Percentiles rank a stretch among this genome's conserved stretches.
Conservation (phyloP, 2,113 vertebrate genomes). For the Anguilla rostrata region DNA sequence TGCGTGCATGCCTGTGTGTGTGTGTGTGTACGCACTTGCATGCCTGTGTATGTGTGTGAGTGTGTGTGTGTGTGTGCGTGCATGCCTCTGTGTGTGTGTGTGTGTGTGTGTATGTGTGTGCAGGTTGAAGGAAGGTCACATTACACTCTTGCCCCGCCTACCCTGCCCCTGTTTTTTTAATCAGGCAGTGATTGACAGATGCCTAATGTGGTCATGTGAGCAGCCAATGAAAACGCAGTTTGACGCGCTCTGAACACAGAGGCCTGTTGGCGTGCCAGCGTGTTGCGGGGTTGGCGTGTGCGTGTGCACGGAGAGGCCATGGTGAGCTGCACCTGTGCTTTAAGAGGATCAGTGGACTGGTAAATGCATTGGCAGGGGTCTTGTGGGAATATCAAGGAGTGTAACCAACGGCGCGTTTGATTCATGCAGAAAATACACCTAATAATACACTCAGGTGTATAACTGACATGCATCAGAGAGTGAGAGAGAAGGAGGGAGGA, state of each 20-base stretch:
- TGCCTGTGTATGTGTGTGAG: too few relatives aligned
- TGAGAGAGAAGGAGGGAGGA: too few relatives aligned
- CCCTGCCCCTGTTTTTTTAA: too few relatives aligned
- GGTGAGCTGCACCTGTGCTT: not conserved
- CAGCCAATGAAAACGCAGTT: not conserved
- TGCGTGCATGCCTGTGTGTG: too few relatives aligned
- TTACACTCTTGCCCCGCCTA: too few relatives aligned
- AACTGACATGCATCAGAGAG: not conserved
- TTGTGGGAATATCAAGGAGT: not conserved
- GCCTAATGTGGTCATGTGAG: not conserved
- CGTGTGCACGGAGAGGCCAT: not conserved
- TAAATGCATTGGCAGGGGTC: not conserved
- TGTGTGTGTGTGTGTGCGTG: too few relatives aligned
- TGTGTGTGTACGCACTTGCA: too few relatives aligned
- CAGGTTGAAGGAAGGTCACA: too few relatives aligned
- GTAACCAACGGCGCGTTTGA: not conserved
- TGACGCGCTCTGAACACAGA: not conserved
- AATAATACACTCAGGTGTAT: not conserved
- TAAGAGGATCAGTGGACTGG: not conserved
- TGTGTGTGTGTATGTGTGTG: too few relatives aligned
- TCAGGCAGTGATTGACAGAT: too few relatives aligned
- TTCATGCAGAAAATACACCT: not conserved
- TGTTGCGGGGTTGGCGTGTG: not conserved
- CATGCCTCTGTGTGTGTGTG: too few relatives aligned
- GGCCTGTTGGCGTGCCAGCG: not conserved